Evolutionary conservation across 2,888 invertebrate genomes (phyloP).

Genomic region (Onthophagus sagittarius): DNA sequence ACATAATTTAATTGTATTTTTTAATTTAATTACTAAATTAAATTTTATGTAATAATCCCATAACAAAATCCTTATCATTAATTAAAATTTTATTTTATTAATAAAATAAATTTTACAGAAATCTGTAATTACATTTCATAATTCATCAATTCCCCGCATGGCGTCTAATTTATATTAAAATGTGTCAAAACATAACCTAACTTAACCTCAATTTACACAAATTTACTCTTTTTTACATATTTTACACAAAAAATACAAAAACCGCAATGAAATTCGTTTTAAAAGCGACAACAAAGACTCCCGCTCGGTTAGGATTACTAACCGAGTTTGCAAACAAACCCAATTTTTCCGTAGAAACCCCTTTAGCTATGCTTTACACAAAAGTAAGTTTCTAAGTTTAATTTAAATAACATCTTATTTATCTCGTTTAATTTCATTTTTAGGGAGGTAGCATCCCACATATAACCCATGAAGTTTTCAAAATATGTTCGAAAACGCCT

Average conservation of each 20-base stretch:
- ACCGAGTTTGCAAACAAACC: constrained; percentile 58
- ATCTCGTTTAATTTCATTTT: constrained; percentile 33
- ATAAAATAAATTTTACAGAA: too few species aligned
- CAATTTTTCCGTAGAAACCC: constrained; percentile 63
- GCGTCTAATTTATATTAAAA: too few species aligned
- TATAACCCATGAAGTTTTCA: constrained; percentile 72
- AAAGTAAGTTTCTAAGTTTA: constrained; percentile 53
- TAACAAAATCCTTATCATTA: too few species aligned
- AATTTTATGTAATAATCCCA: too few species aligned
- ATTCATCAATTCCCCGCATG: too few species aligned
- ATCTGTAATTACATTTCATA: too few species aligned
- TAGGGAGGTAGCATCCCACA: constrained; percentile 82
- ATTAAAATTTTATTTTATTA: too few species aligned
- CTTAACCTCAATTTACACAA: constrained; percentile 4
- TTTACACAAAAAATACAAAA: not conserved
- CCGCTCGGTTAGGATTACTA: constrained; percentile 65
- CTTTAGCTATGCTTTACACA: constrained; percentile 70
- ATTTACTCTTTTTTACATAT: not conserved
- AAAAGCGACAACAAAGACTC: constrained; percentile 55
- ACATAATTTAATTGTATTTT: too few species aligned
- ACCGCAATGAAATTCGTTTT: constrained; percentile 67
- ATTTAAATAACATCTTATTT: constrained; percentile 1
- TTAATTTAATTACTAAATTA: too few species aligned
- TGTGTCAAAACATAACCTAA: not conserved
- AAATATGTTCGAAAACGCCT: constrained; percentile 58